Base-by-base conservation (phyloP, 2,113 vertebrate species). In the Athene noctua region DNA sequence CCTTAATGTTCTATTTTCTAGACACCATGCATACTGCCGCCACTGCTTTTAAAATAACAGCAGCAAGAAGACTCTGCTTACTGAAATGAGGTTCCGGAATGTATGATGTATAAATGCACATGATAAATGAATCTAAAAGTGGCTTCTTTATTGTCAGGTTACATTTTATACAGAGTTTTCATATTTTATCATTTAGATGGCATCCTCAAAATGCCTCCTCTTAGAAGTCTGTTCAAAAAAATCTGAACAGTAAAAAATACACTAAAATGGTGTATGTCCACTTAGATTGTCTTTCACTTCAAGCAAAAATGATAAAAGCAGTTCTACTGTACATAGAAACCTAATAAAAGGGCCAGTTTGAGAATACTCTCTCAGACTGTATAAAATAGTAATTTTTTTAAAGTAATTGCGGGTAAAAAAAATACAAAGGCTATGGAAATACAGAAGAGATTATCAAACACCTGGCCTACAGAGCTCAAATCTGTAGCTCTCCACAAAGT, bases 401-500 rank as follows among this genome's bases (percentile, higher is more conserved):
- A 90, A 72, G 77, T 66, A 85, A 84, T 15, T 80, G 71, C n/a
- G 40, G 22, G 19, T 87, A 90, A 86, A 90, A 67, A 63, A 92
- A 67, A 34, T 20, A 47, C 32, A 70, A 87, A 88, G 65, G 67
- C 75, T 70, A 57, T 44, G 23, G 49, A 96, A 86, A 86, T 40
- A 19, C 40, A 95, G 61, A 73, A 84, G 42, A 96, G 57, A 91
- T 74, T 81, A 89, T 70, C 72, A 86, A 93, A 84, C 81, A 95
- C 80, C 86, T 85, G 77, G 85, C 30, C 61, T 74, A 95, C 85
- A 89, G 75, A 96, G 84, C 90, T 96, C 93, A 83, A 65, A 87
- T 86, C 85, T 95, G 95, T 94, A 97, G 71, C 67, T 97, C 96
- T 96, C 92, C 96, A 97, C 71, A 52, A 97, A 97, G 96, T 96